Percentiles rank a stretch among this genome's conserved stretches.
These are phyloP conservation scores for Pachymerium ferrugineum DNA, from an alignment of 2,888 invertebrate species.

Conservation along the genomic window DNA sequence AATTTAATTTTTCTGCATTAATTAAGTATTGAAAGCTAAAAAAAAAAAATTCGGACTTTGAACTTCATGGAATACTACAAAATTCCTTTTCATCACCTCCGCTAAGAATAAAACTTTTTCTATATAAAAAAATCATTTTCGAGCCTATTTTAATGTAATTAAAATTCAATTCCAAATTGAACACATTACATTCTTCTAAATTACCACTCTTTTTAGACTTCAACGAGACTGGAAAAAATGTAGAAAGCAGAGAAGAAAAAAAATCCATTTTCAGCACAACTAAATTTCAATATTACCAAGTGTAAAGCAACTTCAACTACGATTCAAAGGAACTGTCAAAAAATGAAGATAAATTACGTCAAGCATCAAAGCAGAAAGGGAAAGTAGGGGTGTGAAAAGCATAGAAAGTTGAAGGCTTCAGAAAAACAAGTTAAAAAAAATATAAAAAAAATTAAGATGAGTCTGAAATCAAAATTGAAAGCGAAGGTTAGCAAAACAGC, in stretches of 20 bases:
- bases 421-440: not conserved
- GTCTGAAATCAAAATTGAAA: not conserved
- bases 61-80: no score
- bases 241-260: no score
- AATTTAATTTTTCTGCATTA: no score
- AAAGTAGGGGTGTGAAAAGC: not conserved
- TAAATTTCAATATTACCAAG: constrained; percentile 7
- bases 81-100: not conserved
- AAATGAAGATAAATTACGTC: constrained; percentile 25
- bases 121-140: not conserved
- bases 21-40: no score
- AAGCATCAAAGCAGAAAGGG: not conserved
- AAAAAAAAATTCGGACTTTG: no score
- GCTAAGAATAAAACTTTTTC: not conserved
- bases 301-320: not conserved
- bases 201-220: no score
- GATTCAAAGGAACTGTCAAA: not conserved
- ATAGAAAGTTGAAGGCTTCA: not conserved
- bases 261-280: no score
- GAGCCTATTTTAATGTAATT: no score
- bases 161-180: no score
- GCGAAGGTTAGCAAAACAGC: not conserved
- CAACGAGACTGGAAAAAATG: no score
- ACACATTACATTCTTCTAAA: no score
- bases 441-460: not conserved